These are phyloP conservation scores for Naso thynnoides DNA, from an alignment of 2,797 vertebrate genomes.

Conservation along the genomic window DNA sequence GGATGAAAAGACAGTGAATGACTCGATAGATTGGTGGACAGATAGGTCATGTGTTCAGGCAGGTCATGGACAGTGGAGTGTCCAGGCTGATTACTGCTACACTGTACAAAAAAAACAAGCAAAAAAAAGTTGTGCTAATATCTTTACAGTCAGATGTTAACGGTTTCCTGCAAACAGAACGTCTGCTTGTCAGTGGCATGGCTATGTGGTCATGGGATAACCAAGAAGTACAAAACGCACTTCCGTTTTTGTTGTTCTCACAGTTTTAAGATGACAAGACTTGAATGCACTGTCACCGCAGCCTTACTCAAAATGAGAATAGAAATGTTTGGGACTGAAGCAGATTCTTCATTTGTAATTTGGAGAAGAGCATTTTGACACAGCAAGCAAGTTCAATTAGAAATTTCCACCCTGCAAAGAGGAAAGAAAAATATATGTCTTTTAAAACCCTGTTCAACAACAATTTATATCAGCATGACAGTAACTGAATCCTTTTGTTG, in stretches of 20 bases:
- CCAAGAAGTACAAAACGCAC: slow-evolving; percentile 20
- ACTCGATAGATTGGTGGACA: background rate
- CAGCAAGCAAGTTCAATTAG: slow-evolving; percentile 20
- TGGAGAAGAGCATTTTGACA: slow-evolving; percentile 20
- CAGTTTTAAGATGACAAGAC: slow-evolving; percentile 1
- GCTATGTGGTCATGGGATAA: slow-evolving; percentile 34
- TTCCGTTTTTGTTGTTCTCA: slow-evolving; percentile 30
- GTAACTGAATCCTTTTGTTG: slow-evolving; percentile 15
- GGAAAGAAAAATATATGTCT: background rate
- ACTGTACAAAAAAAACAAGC: background rate
- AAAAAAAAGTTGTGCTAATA: slow-evolving; percentile 25
- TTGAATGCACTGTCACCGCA: background rate
- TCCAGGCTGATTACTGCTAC: background rate
- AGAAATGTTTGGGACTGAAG: slow-evolving; percentile 1
- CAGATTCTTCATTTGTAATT: slow-evolving; percentile 10
- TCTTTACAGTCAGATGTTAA: slow-evolving; percentile 42
- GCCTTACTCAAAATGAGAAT: background rate
- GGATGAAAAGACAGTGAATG: too few species aligned
- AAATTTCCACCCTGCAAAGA: background rate
- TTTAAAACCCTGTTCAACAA: slow-evolving; percentile 5
- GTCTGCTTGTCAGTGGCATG: slow-evolving; percentile 9
- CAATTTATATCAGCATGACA: slow-evolving; percentile 20
- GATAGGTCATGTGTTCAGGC: background rate
- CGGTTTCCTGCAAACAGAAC: slow-evolving; percentile 22
- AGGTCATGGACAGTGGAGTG: background rate